A percentile compares a stretch with the other conserved stretches of the same genome.
These are phyloP conservation scores for Erynnis tages DNA, from an alignment of 2,888 invertebrate species.

Conservation along the genomic window DNA sequence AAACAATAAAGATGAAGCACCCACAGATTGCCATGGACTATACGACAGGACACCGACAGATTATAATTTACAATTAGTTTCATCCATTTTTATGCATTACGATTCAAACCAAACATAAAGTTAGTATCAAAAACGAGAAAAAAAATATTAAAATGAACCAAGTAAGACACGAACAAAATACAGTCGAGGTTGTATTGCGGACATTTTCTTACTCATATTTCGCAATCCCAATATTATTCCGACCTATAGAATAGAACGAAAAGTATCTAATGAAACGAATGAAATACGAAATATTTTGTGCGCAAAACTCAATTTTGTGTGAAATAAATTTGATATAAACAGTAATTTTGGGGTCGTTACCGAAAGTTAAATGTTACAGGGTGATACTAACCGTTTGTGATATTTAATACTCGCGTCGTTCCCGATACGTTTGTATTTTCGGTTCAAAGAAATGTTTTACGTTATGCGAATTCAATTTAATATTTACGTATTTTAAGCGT, in stretches of 20 bases:
- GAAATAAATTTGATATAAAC: slow-evolving; percentile 10
- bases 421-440: too few relatives aligned
- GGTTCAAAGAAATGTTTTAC: too few relatives aligned
- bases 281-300: slow-evolving; percentile 32
- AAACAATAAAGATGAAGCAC: too few relatives aligned
- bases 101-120: too few relatives aligned
- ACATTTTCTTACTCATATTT: slow-evolving; percentile 13
- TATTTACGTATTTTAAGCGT: too few relatives aligned
- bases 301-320: slow-evolving; percentile 22
- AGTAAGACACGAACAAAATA: neutral
- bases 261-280: slow-evolving; percentile 36
- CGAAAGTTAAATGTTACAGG: slow-evolving; percentile 1
- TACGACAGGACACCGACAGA: too few relatives aligned
- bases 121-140: too few relatives aligned
- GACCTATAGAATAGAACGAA: slow-evolving; percentile 2
- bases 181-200: neutral
- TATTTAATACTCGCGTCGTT: too few relatives aligned
- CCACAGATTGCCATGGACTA: too few relatives aligned
- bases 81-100: too few relatives aligned
- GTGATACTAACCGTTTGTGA: neutral
- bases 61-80: too few relatives aligned
- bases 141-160: neutral
- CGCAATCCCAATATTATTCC: slow-evolving; percentile 9
- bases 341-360: slow-evolving; percentile 3
- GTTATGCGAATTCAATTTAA: too few relatives aligned